phyloP scores from a whole-genome alignment of 2,797 vertebrate species.

The Neomorphus geoffroyi region DNA sequence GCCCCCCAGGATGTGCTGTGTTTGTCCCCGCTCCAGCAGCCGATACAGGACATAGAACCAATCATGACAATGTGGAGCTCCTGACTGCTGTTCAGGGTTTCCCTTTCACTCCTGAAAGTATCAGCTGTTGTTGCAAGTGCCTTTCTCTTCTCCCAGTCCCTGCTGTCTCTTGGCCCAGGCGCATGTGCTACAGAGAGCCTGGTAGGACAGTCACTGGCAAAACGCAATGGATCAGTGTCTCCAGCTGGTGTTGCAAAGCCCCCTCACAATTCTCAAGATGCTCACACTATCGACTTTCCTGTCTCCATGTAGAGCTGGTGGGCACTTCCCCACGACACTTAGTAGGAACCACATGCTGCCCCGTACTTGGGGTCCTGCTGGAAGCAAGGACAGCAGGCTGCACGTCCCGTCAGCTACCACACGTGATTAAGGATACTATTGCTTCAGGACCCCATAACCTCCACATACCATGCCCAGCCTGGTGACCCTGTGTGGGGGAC shows the following conservation, averaged over 20 bases:
- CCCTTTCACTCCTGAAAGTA: not conserved
- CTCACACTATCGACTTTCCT: not conserved
- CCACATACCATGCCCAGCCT: not conserved
- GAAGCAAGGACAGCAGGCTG: not conserved
- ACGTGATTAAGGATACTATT: not conserved
- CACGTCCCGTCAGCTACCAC: not conserved
- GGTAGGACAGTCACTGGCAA: not conserved
- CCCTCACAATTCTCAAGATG: not conserved
- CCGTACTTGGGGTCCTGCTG: not conserved
- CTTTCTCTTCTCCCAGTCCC: not conserved
- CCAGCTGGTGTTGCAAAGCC: not conserved
- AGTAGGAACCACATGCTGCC: not conserved
- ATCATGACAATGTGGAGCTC: not conserved
- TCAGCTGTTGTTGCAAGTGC: not conserved
- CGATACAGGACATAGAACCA: not conserved
- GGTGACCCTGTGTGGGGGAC: not conserved
- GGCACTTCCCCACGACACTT: not conserved
- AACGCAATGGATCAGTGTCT: not conserved
- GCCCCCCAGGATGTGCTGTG: not conserved
- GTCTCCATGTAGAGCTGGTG: not conserved
- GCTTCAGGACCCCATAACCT: not conserved
- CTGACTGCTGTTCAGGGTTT: not conserved
- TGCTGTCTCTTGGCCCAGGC: not conserved
- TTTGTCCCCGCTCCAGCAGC: not conserved
- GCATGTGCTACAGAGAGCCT: not conserved